Percentiles rank a stretch among this genome's conserved stretches.
Conservation (phyloP, 2,888 invertebrate genomes). For the Phanerotoma sp. region DNA sequence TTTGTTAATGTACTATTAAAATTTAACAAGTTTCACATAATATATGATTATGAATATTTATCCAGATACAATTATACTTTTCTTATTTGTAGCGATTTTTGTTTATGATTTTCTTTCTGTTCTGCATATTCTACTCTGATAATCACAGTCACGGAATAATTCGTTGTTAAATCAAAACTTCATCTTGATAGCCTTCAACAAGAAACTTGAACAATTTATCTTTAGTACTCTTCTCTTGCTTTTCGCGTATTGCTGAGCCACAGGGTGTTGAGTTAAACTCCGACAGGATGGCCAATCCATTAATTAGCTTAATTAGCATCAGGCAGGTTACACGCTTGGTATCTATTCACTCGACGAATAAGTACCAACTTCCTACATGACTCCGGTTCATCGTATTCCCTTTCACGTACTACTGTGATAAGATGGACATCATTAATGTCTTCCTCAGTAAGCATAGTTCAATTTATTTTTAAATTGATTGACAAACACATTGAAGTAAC, state of each 20-base stretch:
- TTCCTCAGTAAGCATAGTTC: too few species aligned
- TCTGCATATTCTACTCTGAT: too few species aligned
- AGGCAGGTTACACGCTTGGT: constrained; percentile 42
- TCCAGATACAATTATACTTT: too few species aligned
- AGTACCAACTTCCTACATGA: too few species aligned
- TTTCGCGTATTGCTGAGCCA: constrained; percentile 6
- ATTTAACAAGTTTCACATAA: too few species aligned
- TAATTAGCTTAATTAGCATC: constrained; percentile 51
- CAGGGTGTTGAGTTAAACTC: constrained; percentile 35
- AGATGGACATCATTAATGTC: constrained; percentile 41
- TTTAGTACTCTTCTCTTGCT: constrained; percentile 41
- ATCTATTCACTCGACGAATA: constrained; percentile 1
- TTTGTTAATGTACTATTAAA: too few species aligned
- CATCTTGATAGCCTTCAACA: constrained; percentile 25
- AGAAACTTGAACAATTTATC: constrained; percentile 50
- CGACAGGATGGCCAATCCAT: constrained; percentile 46
- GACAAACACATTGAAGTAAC: too few species aligned
- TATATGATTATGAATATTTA: too few species aligned
- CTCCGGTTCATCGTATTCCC: too few species aligned
- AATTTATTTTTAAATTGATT: too few species aligned
- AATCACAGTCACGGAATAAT: background rate
- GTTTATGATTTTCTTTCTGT: too few species aligned
- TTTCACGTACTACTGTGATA: background rate
- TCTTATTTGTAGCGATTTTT: too few species aligned
- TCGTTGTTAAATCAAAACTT: background rate